Conservation (phyloP, 2,113 vertebrate species). For the Ciconia maguari region DNA sequence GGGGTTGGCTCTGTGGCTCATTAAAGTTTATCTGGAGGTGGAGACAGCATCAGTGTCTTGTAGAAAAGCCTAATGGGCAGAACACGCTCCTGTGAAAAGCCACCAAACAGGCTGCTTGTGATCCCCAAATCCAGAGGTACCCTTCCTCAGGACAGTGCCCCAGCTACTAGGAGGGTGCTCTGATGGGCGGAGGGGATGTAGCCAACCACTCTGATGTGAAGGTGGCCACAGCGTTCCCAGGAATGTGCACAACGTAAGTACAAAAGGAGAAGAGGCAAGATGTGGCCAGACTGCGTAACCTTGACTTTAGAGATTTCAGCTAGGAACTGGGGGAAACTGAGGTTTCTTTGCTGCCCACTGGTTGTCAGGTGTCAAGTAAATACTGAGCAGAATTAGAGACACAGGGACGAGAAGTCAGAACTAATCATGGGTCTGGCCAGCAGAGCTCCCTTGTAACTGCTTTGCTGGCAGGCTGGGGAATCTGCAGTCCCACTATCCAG, state of each 20-base stretch:
- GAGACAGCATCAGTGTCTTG: neutral
- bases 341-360: neutral
- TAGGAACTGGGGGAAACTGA: neutral
- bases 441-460: neutral
- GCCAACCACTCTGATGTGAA: neutral
- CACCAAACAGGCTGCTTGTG: neutral
- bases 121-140: neutral
- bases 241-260: neutral
- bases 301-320: neutral
- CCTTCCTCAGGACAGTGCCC: neutral
- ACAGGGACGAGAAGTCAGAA: neutral
- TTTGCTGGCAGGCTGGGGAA: neutral
- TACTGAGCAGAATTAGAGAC: neutral
- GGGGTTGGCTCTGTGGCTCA: neutral
- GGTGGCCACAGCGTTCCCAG: neutral
- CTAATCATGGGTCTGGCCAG: neutral
- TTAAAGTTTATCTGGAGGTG: neutral
- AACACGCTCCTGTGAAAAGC: neutral
- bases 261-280: neutral
- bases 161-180: neutral
- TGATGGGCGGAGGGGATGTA: too few species aligned
- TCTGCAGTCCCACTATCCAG: neutral
- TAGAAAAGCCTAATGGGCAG: neutral
- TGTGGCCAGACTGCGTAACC: neutral
- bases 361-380: neutral